Evolutionary conservation across 2,888 invertebrate genomes (phyloP).

Genomic region (Rhagium mordax): DNA sequence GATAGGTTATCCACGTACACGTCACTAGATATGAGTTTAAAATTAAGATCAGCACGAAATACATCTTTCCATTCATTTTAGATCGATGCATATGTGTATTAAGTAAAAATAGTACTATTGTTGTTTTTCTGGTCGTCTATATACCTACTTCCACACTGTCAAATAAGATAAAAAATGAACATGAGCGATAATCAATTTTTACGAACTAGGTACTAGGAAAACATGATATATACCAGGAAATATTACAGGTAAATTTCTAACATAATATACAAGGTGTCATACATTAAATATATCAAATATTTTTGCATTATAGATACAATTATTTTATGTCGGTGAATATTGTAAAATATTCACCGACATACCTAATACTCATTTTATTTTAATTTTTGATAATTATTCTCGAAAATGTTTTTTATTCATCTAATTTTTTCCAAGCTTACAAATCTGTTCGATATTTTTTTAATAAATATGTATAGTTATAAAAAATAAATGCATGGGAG

Average conservation of each 20-base stretch:
- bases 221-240: background rate
- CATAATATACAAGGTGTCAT: background rate
- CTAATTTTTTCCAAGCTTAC: no score
- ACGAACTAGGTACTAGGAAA: background rate
- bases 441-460: no score
- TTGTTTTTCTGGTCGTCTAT: slow-evolving; percentile 18
- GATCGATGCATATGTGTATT: background rate
- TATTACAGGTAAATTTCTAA: background rate
- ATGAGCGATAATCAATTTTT: background rate
- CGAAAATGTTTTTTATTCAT: no score
- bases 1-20: slow-evolving; percentile 13
- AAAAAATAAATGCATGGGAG: no score
- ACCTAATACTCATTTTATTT: no score
- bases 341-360: no score
- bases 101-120: background rate
- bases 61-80: slow-evolving; percentile 9
- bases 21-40: slow-evolving; percentile 1
- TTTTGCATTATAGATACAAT: no score
- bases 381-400: no score
- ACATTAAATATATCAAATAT: background rate
- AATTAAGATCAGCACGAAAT: background rate
- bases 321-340: no score
- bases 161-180: slow-evolving; percentile 1
- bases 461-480: no score
- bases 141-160: background rate